Evolutionary conservation across 2,888 invertebrate species (phyloP), one percentile per base, ranked within the genome.

Genomic region (Watsonalla cultraria): DNA sequence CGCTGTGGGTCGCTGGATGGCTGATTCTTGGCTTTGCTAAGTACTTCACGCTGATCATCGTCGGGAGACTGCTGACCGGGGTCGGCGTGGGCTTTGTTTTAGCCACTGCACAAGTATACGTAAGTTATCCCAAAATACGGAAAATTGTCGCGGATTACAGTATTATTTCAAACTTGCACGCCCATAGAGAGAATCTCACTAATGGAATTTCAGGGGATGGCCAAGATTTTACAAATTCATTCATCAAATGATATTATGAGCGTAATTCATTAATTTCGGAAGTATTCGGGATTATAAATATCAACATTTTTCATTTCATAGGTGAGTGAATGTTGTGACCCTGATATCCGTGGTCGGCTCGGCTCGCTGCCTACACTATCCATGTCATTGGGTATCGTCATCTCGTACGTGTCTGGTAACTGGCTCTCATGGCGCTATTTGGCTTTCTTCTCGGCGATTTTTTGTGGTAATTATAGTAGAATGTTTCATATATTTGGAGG

Each of bases 321-420:
- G 92, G 92, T 92, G 53, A 92, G 92, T 65, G 94, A 94, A 74
- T 93, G 94, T 66, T 92, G 94, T 7, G 92, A 93, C 53, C 92
- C 93, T 0, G 91, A 92, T 61, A 91, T 93, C 53, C 90, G 94
- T 11, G 94, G 94, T 0, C 82, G 92, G 8, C 79, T 94, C 15
- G 94, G 94, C 0, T 92, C 94, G 0, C 82, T 94, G 50, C 93
- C 93, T 2, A 92, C 94, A n/a, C 82, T 94, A 13, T 92, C 92
- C 52, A 92, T 94, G 86, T 93, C 93, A 0, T 64, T 93, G 11
- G 94, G 94, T 2, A 93, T 94, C 59, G 81, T 94, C 13, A 65
- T 92, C 34, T 91, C 92, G 0, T 94, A 94, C 68, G 58, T 91
- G 6, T 81, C 92, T 5, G 94, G 94, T 9, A 86, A 91, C 60